Evolutionary conservation across 2,888 invertebrate species (phyloP), one percentile per base, ranked within the genome.

Genomic region (Euclidia mi): DNA sequence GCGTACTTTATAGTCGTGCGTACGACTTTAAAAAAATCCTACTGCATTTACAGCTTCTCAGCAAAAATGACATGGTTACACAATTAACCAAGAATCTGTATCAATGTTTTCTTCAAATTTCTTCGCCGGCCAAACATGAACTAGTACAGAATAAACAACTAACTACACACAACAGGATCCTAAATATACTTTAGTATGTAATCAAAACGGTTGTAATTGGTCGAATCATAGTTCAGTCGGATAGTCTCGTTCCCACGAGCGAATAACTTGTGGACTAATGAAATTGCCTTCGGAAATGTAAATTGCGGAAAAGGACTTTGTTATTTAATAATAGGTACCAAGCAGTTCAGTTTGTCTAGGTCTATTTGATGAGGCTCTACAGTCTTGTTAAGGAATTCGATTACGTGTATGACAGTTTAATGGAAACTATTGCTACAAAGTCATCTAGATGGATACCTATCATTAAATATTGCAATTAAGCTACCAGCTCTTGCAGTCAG

Each of bases 311-410:
- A 75, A 77, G 84, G 79, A 71, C 73, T 70, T 67, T 79, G 78
- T 82, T 85, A 82, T 80, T 83, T 78, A 83, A 83, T 82, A 81
- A 80, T 81, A 79, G 73, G 76, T 69, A 76, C 74, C 76, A 77
- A 76, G 77, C 74, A 72, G 76, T 73, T 76, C 59, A 65, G 78
- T 82, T 85, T 83, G 74, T 75, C 77, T 82, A 81, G 78, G 82
- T 68, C 67, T 83, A 72, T 84, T 85, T 85, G 82, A 62, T 58
- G 68, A 81, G 81, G 81, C 61, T 56, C 62, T 57, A 67, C n/a
- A 77, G 82, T 83, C 78, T 77, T 78, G 75, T 69, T 71, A 31
- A 43, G 62, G 62, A 58, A 73, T 60, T 63, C 48, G 35, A 11
- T 11, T 52, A 55, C 31, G 28, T 31, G 35, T 28, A 41, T 15